phyloP scores from a whole-genome alignment of 2,113 vertebrate species.

The Colaptes auratus region DNA sequence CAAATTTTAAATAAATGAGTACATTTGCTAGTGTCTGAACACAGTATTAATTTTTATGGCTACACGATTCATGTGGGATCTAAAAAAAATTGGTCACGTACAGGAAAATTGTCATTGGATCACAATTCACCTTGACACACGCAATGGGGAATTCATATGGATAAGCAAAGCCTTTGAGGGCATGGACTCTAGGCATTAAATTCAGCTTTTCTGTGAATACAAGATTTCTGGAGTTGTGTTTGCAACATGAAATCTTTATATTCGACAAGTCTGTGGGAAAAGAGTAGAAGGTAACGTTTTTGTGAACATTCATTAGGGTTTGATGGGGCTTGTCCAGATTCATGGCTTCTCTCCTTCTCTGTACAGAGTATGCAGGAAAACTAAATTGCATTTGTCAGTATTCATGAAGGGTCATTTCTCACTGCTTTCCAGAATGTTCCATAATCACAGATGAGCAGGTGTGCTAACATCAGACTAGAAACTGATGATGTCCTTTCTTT shows the following conservation, averaged over 20 bases:
- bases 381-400: background rate
- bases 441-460: background rate
- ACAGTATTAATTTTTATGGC: background rate
- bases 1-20: conserved; percentile 7
- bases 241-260: background rate
- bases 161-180: conserved; percentile 16
- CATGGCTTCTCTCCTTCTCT: background rate
- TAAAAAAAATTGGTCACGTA: background rate
- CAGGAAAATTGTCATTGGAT: background rate
- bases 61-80: background rate
- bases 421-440: background rate
- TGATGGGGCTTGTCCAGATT: background rate
- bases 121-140: conserved; percentile 6
- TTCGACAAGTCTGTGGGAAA: background rate
- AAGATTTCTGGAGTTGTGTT: background rate
- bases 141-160: background rate
- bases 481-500: background rate
- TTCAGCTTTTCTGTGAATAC: background rate
- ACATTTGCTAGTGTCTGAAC: background rate
- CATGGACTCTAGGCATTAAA: background rate
- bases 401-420: background rate
- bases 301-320: background rate
- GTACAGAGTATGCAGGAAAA: background rate
- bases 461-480: background rate
- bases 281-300: background rate